Percentiles rank a stretch among this genome's conserved stretches.
phyloP scores from a whole-genome alignment of 1,140 invertebrate species.

The Scaptomyza pallida region DNA sequence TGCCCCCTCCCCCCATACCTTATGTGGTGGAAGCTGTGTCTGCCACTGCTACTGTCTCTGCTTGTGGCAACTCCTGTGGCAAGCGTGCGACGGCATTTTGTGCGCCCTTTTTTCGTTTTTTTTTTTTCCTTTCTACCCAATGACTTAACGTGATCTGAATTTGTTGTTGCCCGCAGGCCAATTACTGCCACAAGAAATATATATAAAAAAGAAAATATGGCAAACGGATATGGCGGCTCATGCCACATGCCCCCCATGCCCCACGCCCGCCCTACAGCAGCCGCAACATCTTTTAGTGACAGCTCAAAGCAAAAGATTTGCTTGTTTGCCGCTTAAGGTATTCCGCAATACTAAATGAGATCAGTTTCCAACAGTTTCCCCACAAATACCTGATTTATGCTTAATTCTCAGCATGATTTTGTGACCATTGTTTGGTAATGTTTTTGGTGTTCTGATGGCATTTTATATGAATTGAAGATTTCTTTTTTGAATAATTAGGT shows the following conservation, averaged over 20 bases:
- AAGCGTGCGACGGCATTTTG: constrained; percentile 69
- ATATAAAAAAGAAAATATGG: constrained; percentile 29
- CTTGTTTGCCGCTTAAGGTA: no score
- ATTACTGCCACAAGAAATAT: constrained; percentile 58
- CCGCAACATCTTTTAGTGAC: no score
- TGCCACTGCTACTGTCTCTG: constrained; percentile 7
- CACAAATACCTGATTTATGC: no score
- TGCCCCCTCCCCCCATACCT: constrained; percentile 2
- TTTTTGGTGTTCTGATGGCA: no score
- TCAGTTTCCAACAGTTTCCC: no score
- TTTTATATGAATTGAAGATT: no score
- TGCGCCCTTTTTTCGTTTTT: constrained; percentile 28
- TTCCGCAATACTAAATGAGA: no score
- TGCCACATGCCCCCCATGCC: constrained; percentile 2
- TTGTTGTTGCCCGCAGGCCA: constrained; percentile 71
- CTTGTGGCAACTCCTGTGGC: constrained; percentile 43
- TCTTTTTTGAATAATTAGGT: no score
- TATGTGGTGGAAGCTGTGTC: constrained; percentile 52
- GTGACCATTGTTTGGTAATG: no score
- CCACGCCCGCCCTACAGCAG: no score
- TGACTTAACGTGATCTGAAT: constrained; percentile 81
- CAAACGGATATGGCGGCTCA: constrained; percentile 15
- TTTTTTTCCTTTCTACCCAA: constrained; percentile 29
- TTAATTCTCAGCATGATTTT: no score
- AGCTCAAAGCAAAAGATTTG: no score